Conservation (phyloP, 2,888 invertebrate genomes). For the Campopleginae sp. region DNA sequence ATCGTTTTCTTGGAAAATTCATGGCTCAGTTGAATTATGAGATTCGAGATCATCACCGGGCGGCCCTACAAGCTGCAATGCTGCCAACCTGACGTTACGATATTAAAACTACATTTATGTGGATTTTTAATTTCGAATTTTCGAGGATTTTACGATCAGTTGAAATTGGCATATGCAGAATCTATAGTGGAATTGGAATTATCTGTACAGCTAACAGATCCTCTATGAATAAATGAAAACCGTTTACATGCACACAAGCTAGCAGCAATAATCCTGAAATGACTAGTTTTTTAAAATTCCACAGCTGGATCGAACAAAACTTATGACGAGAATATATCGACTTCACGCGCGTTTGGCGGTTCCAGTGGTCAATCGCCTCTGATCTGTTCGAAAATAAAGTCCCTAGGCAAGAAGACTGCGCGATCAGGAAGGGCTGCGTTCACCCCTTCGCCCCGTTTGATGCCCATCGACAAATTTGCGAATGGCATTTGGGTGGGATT, state of each 20-base stretch:
- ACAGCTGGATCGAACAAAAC: not conserved
- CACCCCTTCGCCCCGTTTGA: not conserved
- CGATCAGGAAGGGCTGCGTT: not conserved
- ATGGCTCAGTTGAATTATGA: constrained; percentile 32
- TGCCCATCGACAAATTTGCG: not conserved
- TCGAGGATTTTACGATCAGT: not conserved
- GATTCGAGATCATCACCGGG: not conserved
- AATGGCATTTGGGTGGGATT: not conserved
- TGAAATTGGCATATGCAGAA: not conserved
- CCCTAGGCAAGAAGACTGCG: not conserved
- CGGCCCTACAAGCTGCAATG: no score
- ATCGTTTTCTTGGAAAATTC: constrained; percentile 22
- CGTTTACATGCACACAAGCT: no score
- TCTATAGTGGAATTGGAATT: not conserved
- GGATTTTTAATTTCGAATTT: not conserved
- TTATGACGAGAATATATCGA: no score
- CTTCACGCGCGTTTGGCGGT: no score
- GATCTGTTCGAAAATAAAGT: not conserved
- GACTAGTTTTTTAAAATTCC: not conserved
- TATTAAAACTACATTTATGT: no score
- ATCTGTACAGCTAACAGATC: not conserved
- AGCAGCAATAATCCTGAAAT: no score
- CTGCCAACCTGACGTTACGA: no score
- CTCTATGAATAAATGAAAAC: not conserved
- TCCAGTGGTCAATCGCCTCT: no score